Conservation (phyloP, 2,113 vertebrate genomes). For the Labeo catla region DNA sequence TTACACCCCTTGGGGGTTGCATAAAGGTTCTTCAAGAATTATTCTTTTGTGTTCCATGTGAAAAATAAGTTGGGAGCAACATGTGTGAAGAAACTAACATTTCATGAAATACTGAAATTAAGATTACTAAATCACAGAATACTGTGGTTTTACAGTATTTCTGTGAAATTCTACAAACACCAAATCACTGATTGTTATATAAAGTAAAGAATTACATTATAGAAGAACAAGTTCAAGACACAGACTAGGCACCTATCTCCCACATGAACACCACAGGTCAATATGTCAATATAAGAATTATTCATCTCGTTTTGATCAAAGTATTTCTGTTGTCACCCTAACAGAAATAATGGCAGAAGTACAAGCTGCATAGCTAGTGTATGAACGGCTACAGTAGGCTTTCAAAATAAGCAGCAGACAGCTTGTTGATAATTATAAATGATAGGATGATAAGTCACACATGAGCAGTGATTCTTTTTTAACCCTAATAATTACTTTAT, state of each 20-base stretch:
- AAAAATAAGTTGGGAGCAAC: too few relatives aligned
- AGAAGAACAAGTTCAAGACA: not conserved
- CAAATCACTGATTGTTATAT: too few relatives aligned
- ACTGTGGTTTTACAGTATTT: too few relatives aligned
- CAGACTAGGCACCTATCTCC: not conserved
- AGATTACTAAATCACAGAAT: too few relatives aligned
- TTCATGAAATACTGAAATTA: too few relatives aligned
- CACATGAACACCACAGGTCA: not conserved
- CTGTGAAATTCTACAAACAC: too few relatives aligned
- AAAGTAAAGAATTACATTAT: not conserved
- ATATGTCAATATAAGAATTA: not conserved
- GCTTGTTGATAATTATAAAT: constrained; percentile 36
- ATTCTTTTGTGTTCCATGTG: too few relatives aligned
- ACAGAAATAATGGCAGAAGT: not conserved
- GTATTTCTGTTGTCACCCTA: not conserved
- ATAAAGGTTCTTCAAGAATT: too few relatives aligned
- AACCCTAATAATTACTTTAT: constrained; percentile 36
- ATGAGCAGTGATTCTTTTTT: constrained; percentile 29
- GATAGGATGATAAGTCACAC: constrained; percentile 34
- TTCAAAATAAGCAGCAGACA: not conserved
- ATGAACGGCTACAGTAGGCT: not conserved
- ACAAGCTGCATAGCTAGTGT: not conserved
- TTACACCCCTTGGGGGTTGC: too few relatives aligned
- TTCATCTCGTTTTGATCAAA: not conserved
- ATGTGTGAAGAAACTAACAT: too few relatives aligned